Conservation (phyloP, 2,888 invertebrate genomes). For the Tetragnatha montana region DNA sequence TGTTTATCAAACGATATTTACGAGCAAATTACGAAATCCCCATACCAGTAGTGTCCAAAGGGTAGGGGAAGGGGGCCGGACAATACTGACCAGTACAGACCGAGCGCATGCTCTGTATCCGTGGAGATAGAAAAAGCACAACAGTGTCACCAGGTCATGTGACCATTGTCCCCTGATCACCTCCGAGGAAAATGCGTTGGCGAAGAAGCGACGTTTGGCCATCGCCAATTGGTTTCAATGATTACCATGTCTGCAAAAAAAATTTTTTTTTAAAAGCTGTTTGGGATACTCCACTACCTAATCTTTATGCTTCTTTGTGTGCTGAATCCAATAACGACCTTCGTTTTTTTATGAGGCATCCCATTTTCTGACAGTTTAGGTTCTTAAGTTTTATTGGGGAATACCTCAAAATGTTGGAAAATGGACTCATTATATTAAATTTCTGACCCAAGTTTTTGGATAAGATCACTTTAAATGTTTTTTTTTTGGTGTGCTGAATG, state of each 20-base stretch:
- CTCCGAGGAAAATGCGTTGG: slow-evolving; percentile 7
- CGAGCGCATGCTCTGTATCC: slow-evolving; percentile 60
- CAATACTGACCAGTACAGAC: slow-evolving; percentile 19
- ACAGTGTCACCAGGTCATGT: slow-evolving; percentile 70
- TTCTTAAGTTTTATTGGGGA: no score
- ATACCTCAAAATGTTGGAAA: no score
- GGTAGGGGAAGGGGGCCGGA: background rate
- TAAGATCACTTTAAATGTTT: no score
- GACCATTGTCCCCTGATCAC: slow-evolving; percentile 58
- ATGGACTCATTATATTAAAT: no score
- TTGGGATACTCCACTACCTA: no score
- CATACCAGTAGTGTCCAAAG: background rate
- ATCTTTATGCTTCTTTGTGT: no score
- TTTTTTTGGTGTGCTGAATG: no score
- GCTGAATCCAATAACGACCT: no score
- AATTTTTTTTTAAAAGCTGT: no score
- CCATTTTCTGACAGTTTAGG: no score
- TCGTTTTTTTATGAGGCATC: no score
- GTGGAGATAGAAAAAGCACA: slow-evolving; percentile 68
- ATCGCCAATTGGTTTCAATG: background rate
- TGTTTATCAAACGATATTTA: slow-evolving; percentile 46
- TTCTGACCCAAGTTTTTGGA: no score
- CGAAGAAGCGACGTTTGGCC: slow-evolving; percentile 44
- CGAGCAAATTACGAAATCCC: background rate
- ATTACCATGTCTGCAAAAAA: background rate